Base-by-base conservation (phyloP, 2,888 invertebrate genomes). In the Hololepta plana region DNA sequence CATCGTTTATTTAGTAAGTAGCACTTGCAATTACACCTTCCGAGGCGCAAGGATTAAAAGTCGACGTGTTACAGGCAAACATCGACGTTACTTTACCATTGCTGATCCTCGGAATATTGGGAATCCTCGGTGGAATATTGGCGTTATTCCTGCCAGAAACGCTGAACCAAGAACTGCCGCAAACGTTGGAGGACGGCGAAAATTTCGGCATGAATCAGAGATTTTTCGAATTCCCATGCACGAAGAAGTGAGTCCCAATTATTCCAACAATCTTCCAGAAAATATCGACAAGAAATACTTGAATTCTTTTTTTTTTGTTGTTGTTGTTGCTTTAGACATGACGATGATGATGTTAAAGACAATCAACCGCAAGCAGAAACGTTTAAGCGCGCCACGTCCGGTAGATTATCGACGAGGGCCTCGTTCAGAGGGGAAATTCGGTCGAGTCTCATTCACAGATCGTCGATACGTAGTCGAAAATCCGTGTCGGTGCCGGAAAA, bases 171-270 rank as follows among this genome's bases (percentile, higher is more conserved):
- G 82, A 82, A 42, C 60, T 88, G 48, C 87, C 87, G 0, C 85
- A 85, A 49, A 82, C 84, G 1, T 53, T 88, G 5, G 71, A 70
- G 33, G 87, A 88, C 45, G 87, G 87, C 7, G 85, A 87, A 55
- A 65, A 76, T 41, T 87, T 87, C 41, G 87, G 85, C 3, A 64
- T 62, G 30, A 65, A 76, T 31, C 85, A 85, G 51, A 67, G 61
- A 35, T 71, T 85, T 42, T 79, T 79, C 68, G 81, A 85, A 35
- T 74, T 73, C 41, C 85, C 82, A 19, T 84, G 80, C 41, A 60
- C 68, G 39, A 62, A 67, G 16, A 72, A 70, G 69, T 74, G 52
- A 52, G 55, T 52, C 8, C 14, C 7, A 26, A 10, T 4, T 11
- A 25, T 21, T 21, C 7, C 10, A 8, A 21, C 10, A 21, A 7